Evolutionary conservation across 2,888 invertebrate genomes (phyloP).

Genomic region (Charanyca ferruginea): DNA sequence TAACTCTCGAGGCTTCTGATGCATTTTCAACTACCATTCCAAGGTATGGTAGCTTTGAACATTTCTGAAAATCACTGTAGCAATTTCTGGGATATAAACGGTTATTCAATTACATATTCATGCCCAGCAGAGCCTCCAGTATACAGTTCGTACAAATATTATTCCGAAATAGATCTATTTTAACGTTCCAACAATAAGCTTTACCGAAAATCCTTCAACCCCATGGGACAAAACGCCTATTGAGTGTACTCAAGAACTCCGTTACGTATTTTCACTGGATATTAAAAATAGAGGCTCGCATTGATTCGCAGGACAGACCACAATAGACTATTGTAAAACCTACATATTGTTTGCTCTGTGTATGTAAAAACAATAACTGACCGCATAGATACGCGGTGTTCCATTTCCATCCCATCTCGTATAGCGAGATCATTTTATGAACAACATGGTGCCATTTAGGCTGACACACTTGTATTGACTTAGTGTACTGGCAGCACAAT

Average conservation of each 20-base stretch:
- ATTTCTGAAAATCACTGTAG: constrained; percentile 26
- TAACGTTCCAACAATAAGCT: constrained; percentile 48
- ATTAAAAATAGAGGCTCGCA: constrained; percentile 53
- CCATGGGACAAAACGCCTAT: constrained; percentile 49
- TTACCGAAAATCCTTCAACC: constrained; percentile 39
- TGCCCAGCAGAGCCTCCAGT: constrained; percentile 18
- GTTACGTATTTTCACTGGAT: constrained; percentile 43
- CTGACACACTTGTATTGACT: constrained; percentile 39
- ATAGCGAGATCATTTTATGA: constrained; percentile 58
- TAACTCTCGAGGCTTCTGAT: constrained; percentile 9
- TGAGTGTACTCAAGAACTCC: constrained; percentile 43
- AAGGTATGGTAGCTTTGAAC: constrained; percentile 19
- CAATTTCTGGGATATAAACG: constrained; percentile 15
- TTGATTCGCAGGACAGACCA: constrained; percentile 61
- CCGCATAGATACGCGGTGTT: constrained; percentile 69
- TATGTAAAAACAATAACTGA: constrained; percentile 75
- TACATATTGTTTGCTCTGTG: constrained; percentile 54
- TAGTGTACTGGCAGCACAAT: constrained; percentile 40
- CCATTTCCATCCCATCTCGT: constrained; percentile 62
- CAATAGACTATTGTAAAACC: constrained; percentile 65
- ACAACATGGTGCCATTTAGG: constrained; percentile 54
- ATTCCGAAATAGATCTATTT: constrained; percentile 42
- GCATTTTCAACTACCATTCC: constrained; percentile 43
- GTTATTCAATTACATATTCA: constrained; percentile 43
- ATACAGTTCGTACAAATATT: constrained; percentile 14